phyloP scores from a whole-genome alignment of 2,113 vertebrate species.

The Narcine bancroftii region DNA sequence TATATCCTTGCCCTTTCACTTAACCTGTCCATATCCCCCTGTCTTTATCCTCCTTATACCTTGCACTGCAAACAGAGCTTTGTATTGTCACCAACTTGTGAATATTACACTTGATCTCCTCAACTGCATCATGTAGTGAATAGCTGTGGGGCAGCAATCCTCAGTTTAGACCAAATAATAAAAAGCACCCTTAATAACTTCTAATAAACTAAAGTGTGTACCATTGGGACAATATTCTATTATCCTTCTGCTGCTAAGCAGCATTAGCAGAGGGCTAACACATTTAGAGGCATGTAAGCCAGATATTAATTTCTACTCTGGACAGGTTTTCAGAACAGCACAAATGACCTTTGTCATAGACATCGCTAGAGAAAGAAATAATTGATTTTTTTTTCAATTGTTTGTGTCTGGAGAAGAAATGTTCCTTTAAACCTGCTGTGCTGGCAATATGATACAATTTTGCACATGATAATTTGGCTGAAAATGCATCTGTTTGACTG shows the following conservation, averaged over 20 bases:
- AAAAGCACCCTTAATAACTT: background rate
- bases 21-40: too few relatives aligned
- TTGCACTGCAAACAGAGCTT: too few relatives aligned
- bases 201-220: background rate
- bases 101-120: too few relatives aligned
- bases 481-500: background rate
- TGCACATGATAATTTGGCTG: background rate
- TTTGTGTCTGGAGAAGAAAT: constrained; percentile 24
- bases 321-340: background rate
- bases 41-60: too few relatives aligned
- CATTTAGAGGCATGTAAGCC: background rate
- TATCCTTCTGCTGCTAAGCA: background rate
- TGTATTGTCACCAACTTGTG: too few relatives aligned
- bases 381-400: constrained; percentile 10
- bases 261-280: background rate
- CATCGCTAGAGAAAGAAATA: background rate
- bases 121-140: too few relatives aligned
- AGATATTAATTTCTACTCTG: background rate
- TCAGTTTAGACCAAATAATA: background rate
- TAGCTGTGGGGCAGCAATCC: too few relatives aligned
- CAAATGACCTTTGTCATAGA: background rate
- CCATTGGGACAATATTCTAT: background rate
- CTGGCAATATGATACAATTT: constrained; percentile 12
- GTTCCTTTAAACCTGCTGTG: background rate
- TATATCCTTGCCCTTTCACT: too few relatives aligned